Evolutionary conservation across 2,888 invertebrate species (phyloP), one percentile per base, ranked within the genome.

Genomic region (Cataglyphis albicans): DNA sequence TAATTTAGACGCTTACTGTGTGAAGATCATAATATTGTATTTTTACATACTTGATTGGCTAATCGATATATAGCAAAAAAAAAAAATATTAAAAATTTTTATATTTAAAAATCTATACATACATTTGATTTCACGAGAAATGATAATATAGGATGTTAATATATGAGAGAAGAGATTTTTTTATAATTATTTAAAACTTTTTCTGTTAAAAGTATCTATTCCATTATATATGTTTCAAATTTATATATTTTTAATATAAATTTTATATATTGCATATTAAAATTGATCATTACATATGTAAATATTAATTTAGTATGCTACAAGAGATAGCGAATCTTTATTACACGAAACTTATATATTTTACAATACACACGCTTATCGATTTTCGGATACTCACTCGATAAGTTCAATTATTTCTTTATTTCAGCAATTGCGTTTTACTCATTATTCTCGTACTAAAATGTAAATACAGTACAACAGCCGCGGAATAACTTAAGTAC

Each of bases 401-500:
- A 29, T n/a, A 74, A 55, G 41, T 41, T 68, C 32, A 6, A 32
- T 52, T 68, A 29, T 41, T 52, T 12, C 25, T n/a, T 12, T 15
- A 52, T 61, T 38, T 59, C 44, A 44, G 12, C 32, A 38, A 59
- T 76, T 35, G 32, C 48, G 35, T 25, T 67, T 21, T 18, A 57
- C 52, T 76, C 41, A 10, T 72, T 48, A 35, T 76, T 76, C 38
- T 18, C 25, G 25, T 18, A 52, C n/a, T 29, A 59, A 78, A 78
- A 59, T 59, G 59, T 59, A 59, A 21, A 57, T 68, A 21, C 7
- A 21, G 41, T 68, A 21, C 7, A 25, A 18, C 44, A 35, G 25
- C 32, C 44, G 32, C 35, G 59, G 12, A 18, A 18, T 25, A n/a
- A 44, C 35, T 72, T 29, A 25, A 61, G 12, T 44, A 59, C 57